phyloP scores from a whole-genome alignment of 1,140 invertebrate species.

The Atta texana region DNA sequence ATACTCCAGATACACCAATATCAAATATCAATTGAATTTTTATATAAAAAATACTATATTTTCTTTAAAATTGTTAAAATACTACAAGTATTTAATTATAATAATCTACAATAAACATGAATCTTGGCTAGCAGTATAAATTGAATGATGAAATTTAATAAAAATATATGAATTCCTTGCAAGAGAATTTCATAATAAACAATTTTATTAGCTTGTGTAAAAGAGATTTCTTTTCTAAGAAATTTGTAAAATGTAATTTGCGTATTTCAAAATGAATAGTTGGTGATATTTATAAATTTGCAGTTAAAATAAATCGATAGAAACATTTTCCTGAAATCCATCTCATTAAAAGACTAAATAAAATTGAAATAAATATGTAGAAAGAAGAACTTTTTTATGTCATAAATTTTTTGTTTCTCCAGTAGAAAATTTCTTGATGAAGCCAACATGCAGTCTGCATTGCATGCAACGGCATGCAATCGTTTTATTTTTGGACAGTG shows the following conservation, averaged over 20 bases:
- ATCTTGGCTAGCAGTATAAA: not conserved
- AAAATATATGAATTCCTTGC: not conserved
- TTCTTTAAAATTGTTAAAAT: not conserved
- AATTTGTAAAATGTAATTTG: not conserved
- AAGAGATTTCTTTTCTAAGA: not conserved
- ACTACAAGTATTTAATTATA: not conserved
- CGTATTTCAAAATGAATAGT: not conserved
- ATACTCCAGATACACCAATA: not conserved
- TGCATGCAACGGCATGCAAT: slow-evolving; percentile 23
- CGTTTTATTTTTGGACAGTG: slow-evolving; percentile 26
- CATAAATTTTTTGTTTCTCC: not conserved
- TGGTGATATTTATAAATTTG: not conserved
- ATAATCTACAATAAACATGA: not conserved
- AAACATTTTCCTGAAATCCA: not conserved
- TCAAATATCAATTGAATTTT: slow-evolving; percentile 43
- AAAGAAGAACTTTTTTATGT: not conserved
- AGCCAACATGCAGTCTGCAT: slow-evolving; percentile 4
- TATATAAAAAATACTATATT: slow-evolving; percentile 2
- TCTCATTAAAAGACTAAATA: not conserved
- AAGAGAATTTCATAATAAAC: not conserved
- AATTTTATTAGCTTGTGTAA: not conserved
- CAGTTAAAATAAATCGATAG: not conserved
- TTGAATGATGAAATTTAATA: not conserved
- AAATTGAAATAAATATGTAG: not conserved
- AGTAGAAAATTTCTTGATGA: slow-evolving; percentile 13